phyloP scores from a whole-genome alignment of 2,113 vertebrate species.

The Eidolon helvum region DNA sequence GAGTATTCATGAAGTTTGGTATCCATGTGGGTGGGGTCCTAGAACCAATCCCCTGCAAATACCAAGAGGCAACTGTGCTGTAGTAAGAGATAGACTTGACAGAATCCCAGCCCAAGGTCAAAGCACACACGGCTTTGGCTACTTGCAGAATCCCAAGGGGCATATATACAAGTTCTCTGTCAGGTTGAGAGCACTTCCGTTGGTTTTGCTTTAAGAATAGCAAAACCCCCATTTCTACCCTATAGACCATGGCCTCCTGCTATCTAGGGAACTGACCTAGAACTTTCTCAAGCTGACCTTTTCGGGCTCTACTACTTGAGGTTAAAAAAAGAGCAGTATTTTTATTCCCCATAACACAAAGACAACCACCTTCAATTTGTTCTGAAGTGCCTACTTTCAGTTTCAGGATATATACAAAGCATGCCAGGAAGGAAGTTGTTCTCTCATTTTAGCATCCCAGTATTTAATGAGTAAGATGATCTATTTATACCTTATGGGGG shows the following conservation, averaged over 20 bases:
- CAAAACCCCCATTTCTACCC: not conserved
- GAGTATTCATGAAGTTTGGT: not conserved
- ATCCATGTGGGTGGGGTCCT: not conserved
- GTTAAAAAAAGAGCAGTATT: constrained; percentile 1
- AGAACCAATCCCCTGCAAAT: not conserved
- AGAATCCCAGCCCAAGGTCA: not conserved
- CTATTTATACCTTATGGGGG: not conserved
- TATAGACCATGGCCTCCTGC: not conserved
- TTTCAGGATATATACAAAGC: not conserved
- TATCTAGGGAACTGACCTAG: not conserved
- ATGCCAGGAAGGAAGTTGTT: not conserved
- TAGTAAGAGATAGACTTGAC: not conserved
- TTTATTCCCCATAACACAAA: not conserved
- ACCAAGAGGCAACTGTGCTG: not conserved
- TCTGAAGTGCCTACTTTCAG: not conserved
- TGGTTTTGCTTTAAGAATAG: not conserved
- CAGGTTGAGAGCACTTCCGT: not conserved
- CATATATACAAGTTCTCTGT: not conserved
- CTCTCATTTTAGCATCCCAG: not conserved
- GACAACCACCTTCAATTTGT: not conserved
- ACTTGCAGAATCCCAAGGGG: not conserved
- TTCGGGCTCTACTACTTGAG: not conserved
- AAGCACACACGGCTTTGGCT: not conserved
- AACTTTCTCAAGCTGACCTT: not conserved
- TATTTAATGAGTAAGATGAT: not conserved